These are phyloP conservation scores for Phymastichus coffea DNA, from an alignment of 1,140 invertebrate species.

Conservation along the genomic window DNA sequence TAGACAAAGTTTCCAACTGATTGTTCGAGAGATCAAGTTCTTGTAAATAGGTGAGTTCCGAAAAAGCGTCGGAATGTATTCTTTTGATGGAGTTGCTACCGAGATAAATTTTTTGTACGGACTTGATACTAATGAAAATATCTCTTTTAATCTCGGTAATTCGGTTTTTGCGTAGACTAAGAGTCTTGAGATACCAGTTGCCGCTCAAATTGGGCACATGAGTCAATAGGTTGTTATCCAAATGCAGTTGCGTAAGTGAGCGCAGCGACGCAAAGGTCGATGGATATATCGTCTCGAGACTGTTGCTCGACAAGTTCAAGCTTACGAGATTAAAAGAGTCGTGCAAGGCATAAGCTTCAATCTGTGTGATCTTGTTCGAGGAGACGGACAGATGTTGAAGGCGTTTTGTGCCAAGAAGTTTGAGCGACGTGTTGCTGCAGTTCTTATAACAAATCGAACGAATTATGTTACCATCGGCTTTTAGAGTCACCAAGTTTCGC, in stretches of 20 bases:
- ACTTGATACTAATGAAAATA: conserved; percentile 24
- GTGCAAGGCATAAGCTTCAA: conserved; percentile 37
- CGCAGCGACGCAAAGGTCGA: conserved; percentile 29
- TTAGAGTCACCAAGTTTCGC: conserved; percentile 29
- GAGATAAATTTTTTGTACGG: conserved; percentile 37
- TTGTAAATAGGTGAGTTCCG: conserved; percentile 29
- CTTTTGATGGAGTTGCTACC: conserved; percentile 38
- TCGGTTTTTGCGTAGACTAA: conserved; percentile 40
- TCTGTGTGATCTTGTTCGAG: conserved; percentile 32
- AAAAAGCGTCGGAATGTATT: conserved; percentile 35
- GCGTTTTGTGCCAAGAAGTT: conserved; percentile 25
- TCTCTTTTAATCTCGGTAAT: conserved; percentile 28
- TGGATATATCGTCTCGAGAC: conserved; percentile 22
- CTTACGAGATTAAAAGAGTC: conserved; percentile 29
- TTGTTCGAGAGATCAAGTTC: conserved; percentile 46
- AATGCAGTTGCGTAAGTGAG: conserved; percentile 31
- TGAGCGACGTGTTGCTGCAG: conserved; percentile 23
- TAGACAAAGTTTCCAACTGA: conserved; percentile 33
- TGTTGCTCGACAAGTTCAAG: conserved; percentile 43
- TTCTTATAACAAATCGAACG: conserved; percentile 33
- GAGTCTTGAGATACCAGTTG: conserved; percentile 26
- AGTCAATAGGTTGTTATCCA: conserved; percentile 39
- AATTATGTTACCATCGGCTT: conserved; percentile 38
- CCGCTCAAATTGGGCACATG: conserved; percentile 35
- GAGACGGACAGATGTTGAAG: conserved; percentile 38